Base-by-base conservation (phyloP, 1,140 invertebrate species). In the Reticulitermes speratus region DNA sequence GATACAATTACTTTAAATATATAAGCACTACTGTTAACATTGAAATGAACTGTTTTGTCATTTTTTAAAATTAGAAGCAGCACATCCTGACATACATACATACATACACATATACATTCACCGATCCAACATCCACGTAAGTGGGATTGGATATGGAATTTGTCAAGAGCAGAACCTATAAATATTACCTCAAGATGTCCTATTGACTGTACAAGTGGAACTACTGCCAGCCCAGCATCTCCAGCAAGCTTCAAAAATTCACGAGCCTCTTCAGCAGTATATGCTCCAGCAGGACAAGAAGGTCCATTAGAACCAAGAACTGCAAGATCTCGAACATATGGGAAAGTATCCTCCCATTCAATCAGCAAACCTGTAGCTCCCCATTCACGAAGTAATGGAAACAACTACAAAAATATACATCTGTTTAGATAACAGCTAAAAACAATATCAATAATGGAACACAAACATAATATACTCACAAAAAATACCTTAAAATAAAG, bases 311-410 rank as follows among this genome's bases (percentile, higher is more conserved):
- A 95, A 55, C 94, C 94, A 83, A 96, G 92, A 11, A 91, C 91
- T 21, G 91, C 89, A 59, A 98, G 89, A 21, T 94, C 92, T 85
- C 93, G 94, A 30, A 90, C 91, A 90, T 96, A 98, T 1, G 97
- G 97, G 90, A 98, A 98, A 89, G 97, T 97, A 88, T 99, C 97
- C 91, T 98, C 97, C 95, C 97, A 98, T 92, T 98, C 97, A 75
- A 98, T 85, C 16, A 99, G 91, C 30, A 98, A 89, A 16, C 97
- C 97, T 82, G 96, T 98, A 0, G 95, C 96, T 89, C 96, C 95
- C 94, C 94, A 94, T 92, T 93, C 90, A 91, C 93, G 92, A 44
- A 94, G 89, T 25, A 92, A 88, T 44, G 93, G 91, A 88, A 95
- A 92, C 82, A 95, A 91, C 94, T 94, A 87, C 65, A 91, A 84